Evolutionary conservation across 2,888 invertebrate species (phyloP).

Genomic region (Stenchaetothrips biformis): DNA sequence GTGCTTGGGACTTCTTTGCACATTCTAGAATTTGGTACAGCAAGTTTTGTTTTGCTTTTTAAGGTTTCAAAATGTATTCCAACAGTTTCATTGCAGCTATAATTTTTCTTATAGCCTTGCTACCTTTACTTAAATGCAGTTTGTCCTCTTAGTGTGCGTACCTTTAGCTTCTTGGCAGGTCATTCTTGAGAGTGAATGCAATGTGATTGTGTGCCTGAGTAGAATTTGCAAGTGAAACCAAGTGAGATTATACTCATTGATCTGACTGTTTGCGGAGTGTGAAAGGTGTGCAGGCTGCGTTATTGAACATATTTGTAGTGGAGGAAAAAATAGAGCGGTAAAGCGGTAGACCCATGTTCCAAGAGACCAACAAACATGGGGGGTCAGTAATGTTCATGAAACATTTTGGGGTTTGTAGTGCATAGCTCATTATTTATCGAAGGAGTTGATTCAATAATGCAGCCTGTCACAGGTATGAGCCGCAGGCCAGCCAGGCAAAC

Average conservation of each 20-base stretch:
- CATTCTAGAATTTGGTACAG: slow-evolving; percentile 7
- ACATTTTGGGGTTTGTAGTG: no score
- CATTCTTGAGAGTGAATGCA: background rate
- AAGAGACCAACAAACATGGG: no score
- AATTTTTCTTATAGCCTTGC: no score
- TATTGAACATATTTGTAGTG: background rate
- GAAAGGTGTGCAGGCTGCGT: slow-evolving; percentile 5
- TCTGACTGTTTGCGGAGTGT: background rate
- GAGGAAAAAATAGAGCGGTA: no score
- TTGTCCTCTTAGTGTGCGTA: no score
- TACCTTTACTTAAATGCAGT: no score
- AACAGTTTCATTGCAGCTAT: no score
- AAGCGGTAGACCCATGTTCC: no score
- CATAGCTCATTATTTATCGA: background rate
- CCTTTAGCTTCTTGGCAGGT: no score
- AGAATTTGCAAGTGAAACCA: slow-evolving; percentile 21
- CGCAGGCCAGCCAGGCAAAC: slow-evolving; percentile 5
- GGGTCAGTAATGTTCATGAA: no score
- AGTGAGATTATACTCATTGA: background rate
- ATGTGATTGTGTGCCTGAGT: slow-evolving; percentile 11
- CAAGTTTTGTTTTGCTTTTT: background rate
- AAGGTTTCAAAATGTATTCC: no score
- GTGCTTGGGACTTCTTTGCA: slow-evolving; percentile 4
- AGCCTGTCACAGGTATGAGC: background rate
- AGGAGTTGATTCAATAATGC: background rate